phyloP scores from a whole-genome alignment of 2,113 vertebrate species.

The Phocoena phocoena region DNA sequence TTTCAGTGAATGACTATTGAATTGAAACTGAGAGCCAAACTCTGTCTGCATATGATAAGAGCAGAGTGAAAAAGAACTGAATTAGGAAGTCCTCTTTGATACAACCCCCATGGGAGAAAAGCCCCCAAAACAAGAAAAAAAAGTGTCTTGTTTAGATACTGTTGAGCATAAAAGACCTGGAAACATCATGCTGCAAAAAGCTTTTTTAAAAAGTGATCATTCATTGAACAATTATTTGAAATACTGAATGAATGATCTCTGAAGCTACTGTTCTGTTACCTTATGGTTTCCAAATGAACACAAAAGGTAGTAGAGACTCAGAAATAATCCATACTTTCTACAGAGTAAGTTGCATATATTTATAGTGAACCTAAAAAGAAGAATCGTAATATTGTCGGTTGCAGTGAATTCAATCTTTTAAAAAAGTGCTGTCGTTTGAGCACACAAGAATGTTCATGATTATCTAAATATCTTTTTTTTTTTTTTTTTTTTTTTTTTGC shows the following conservation, averaged over 20 bases:
- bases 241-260: neutral
- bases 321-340: neutral
- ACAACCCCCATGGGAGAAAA: neutral
- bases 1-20: conserved; percentile 17
- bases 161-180: neutral
- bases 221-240: conserved; percentile 9
- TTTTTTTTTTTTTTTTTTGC: too few species aligned
- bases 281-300: neutral
- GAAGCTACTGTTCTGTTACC: neutral
- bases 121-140: neutral
- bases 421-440: neutral
- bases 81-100: conserved; percentile 43
- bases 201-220: conserved; percentile 1
- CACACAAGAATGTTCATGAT: neutral
- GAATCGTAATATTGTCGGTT: neutral
- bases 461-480: neutral
- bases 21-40: conserved; percentile 43
- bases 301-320: neutral
- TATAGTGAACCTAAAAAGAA: neutral
- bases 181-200: neutral
- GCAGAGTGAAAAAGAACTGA: conserved; percentile 39
- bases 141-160: neutral
- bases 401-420: neutral
- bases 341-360: neutral
- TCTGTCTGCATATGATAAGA: conserved; percentile 36